Evolutionary conservation across 2,888 invertebrate genomes (phyloP).

Genomic region (Hirtodrosophila duncani): DNA sequence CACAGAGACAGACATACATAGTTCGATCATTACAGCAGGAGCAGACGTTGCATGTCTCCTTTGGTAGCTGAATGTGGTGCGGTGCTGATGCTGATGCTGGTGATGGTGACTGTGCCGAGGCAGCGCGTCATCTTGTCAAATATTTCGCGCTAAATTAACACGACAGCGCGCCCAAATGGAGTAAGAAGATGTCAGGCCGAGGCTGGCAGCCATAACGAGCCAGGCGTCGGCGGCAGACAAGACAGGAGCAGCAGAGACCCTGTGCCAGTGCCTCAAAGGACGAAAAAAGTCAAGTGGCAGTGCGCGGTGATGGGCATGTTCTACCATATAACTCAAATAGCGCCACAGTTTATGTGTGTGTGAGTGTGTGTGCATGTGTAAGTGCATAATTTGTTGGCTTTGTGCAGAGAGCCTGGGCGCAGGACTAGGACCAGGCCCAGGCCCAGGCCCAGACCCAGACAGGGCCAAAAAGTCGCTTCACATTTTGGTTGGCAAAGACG

Average conservation of each 20-base stretch:
- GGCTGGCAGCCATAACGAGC: slow-evolving; percentile 39
- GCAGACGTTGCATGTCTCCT: slow-evolving; percentile 51
- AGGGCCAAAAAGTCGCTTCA: slow-evolving; percentile 30
- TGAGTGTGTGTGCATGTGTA: slow-evolving; percentile 32
- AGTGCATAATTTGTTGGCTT: slow-evolving; percentile 69
- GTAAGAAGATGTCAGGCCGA: slow-evolving; percentile 66
- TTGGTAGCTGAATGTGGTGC: not conserved
- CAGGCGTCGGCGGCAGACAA: slow-evolving; percentile 2
- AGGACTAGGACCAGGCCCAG: slow-evolving; percentile 2
- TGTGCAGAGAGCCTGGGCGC: slow-evolving; percentile 41
- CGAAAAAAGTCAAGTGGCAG: slow-evolving; percentile 49
- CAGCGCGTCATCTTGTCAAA: slow-evolving; percentile 69
- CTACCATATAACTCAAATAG: slow-evolving; percentile 57
- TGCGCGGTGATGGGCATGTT: slow-evolving; percentile 4
- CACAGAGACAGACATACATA: slow-evolving; percentile 20
- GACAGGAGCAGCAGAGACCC: slow-evolving; percentile 13
- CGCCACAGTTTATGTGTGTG: slow-evolving; percentile 20
- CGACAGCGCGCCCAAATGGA: slow-evolving; percentile 70
- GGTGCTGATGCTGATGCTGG: slow-evolving; percentile 1
- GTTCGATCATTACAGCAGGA: slow-evolving; percentile 58
- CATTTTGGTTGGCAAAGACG: no score
- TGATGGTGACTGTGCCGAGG: no score
- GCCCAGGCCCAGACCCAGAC: slow-evolving; percentile 20
- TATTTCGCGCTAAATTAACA: slow-evolving; percentile 71
- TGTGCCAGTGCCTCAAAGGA: slow-evolving; percentile 39